Percentiles rank a stretch among this genome's conserved stretches.
Evolutionary conservation across 2,888 invertebrate species (phyloP).

Genomic region (Leucozona laternaria): DNA sequence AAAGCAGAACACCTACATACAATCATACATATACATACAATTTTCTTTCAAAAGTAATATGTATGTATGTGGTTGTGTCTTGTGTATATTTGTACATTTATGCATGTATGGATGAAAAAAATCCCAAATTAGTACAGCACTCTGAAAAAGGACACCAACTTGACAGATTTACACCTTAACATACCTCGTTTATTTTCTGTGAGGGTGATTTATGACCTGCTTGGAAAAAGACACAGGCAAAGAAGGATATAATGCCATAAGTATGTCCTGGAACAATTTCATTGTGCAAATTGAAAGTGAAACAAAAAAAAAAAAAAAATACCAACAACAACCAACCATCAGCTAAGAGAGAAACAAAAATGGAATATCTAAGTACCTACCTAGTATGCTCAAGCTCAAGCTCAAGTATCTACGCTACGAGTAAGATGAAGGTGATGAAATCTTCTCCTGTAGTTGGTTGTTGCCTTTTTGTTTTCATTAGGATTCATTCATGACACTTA

Average conservation of each 20-base stretch:
- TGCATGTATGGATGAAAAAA: conserved; percentile 27
- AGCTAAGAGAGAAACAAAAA: not conserved
- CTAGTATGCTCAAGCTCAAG: conserved; percentile 17
- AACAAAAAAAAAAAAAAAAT: conserved; percentile 36
- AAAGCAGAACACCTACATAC: not conserved
- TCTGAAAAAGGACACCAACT: conserved; percentile 75
- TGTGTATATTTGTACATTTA: not conserved
- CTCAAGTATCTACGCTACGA: no score
- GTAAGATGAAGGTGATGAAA: conserved; percentile 63
- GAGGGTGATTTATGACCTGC: conserved; percentile 74
- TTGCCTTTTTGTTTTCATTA: conserved; percentile 71
- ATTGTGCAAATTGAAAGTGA: conserved; percentile 74
- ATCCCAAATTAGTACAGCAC: conserved; percentile 74
- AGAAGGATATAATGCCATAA: conserved; percentile 74
- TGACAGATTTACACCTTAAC: conserved; percentile 76
- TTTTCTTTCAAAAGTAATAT: not conserved
- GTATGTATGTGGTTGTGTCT: not conserved
- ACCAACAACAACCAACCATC: conserved; percentile 4
- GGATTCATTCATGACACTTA: conserved; percentile 73
- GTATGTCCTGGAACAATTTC: conserved; percentile 75
- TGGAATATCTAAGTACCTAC: conserved; percentile 57
- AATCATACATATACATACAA: not conserved
- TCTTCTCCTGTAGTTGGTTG: conserved; percentile 60
- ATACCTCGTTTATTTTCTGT: conserved; percentile 75
- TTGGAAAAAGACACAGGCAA: conserved; percentile 53